Conservation (phyloP, 2,888 invertebrate genomes). For the Epinotia demarniana region DNA sequence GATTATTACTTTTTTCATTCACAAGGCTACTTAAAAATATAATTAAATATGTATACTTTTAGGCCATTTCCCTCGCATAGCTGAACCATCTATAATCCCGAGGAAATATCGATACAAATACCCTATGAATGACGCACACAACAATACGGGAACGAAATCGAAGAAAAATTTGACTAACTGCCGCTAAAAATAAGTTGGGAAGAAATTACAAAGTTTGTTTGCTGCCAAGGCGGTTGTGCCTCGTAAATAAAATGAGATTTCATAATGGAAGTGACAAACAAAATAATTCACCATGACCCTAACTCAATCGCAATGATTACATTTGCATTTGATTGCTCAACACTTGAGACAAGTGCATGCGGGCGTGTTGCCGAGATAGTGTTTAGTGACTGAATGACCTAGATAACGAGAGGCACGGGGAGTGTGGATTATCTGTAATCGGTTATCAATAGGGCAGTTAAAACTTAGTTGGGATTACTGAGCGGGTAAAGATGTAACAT, state of each 20-base stretch:
- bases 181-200: neutral
- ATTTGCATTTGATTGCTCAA: constrained; percentile 27
- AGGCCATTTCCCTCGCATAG: neutral
- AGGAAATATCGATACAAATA: neutral
- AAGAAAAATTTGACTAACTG: neutral
- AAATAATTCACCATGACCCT: constrained; percentile 6
- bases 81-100: neutral
- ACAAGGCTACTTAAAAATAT: neutral
- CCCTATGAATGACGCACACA: neutral
- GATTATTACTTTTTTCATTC: too few species aligned
- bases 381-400: constrained; percentile 24
- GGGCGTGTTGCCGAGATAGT: constrained; percentile 5
- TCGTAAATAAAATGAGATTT: neutral
- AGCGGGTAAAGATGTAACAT: neutral
- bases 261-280: neutral
- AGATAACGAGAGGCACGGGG: neutral
- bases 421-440: constrained; percentile 17
- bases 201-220: neutral
- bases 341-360: constrained; percentile 25
- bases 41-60: neutral
- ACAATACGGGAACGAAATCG: neutral
- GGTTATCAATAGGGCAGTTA: constrained; percentile 21
- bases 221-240: neutral
- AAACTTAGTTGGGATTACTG: neutral
- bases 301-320: constrained; percentile 24